Evolutionary conservation across 2,888 invertebrate genomes (phyloP), one percentile per base, ranked within the genome.

Genomic region (Tinea semifulvella): DNA sequence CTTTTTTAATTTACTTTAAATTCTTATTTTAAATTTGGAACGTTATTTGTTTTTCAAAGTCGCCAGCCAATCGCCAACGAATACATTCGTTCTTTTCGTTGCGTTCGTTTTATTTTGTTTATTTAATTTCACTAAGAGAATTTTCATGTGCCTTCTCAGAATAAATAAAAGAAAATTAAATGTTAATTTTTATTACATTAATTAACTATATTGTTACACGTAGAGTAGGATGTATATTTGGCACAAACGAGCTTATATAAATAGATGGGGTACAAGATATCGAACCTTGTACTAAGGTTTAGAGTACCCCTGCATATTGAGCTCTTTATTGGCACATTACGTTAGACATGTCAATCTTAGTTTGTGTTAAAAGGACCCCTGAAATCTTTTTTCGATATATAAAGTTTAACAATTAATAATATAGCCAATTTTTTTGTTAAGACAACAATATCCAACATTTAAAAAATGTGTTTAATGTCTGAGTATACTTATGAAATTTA

Each of bases 81-180:
- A 22, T 22, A 22, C 25, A 7, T 22, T 22, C 8, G 8, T n/a
- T n/a, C 8, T 22, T 22, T 22, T 22, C 25, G 5, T 22, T 7
- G 25, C 25, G 8, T 7, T 5, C 8, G 25, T 5, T 5, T 22
- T 22, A 8, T 7, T 22, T 22, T 22, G 6, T 18, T 36, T 18
- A 14, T 18, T 70, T 71, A 58, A 65, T 79, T 75, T 71, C n/a
- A 16, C 5, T 14, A 42, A 13, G 27, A 25, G 14, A 75, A 68
- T 65, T 75, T 77, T 72, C 79, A 80, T 79, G 80, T 80, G 80
- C 80, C 80, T 80, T 80, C 74, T 72, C 72, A 77, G 68, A 68
- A 63, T 71, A 65, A 66, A 68, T 62, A 60, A 67, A 67, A 59
- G 65, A 69, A 64, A 59, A 58, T n/a, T n/a, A n/a, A n/a, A n/a